Conservation (phyloP, 2,797 vertebrate species). For the Cuculus canorus region DNA sequence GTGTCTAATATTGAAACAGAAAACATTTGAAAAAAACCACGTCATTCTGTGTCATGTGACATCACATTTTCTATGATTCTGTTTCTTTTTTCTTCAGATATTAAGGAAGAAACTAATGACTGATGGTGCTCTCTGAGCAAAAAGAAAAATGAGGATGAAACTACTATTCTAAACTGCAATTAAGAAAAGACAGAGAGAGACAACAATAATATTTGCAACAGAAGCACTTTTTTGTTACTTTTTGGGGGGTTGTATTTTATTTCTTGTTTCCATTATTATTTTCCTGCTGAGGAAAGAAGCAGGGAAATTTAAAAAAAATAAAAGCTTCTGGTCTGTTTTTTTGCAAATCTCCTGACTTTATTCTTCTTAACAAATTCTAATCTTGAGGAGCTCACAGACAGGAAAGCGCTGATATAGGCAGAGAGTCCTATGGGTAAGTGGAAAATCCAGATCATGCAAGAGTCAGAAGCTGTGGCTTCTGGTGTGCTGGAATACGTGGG, state of each 20-base stretch:
- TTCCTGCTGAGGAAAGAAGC: conserved; percentile 32
- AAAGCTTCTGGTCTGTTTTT: not conserved
- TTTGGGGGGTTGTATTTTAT: not conserved
- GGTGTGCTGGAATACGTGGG: not conserved
- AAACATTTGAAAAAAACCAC: not conserved
- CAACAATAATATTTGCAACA: not conserved
- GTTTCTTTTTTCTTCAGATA: conserved; percentile 2
- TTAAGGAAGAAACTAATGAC: not conserved
- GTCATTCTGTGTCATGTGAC: not conserved
- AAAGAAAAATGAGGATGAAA: not conserved
- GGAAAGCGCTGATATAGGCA: not conserved
- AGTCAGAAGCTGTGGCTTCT: not conserved
- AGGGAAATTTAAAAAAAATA: not conserved
- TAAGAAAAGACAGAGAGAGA: not conserved
- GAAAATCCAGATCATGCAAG: not conserved
- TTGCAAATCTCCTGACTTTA: not conserved
- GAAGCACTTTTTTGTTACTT: not conserved
- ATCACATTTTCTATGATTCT: not conserved
- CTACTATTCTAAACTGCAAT: not conserved
- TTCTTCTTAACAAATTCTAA: not conserved
- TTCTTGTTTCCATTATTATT: not conserved
- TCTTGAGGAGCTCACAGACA: not conserved
- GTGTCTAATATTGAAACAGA: not conserved
- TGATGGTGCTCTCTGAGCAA: not conserved
- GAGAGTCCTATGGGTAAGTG: not conserved